phyloP scores from a whole-genome alignment of 2,113 vertebrate genomes.

The Cygnus buccinator region DNA sequence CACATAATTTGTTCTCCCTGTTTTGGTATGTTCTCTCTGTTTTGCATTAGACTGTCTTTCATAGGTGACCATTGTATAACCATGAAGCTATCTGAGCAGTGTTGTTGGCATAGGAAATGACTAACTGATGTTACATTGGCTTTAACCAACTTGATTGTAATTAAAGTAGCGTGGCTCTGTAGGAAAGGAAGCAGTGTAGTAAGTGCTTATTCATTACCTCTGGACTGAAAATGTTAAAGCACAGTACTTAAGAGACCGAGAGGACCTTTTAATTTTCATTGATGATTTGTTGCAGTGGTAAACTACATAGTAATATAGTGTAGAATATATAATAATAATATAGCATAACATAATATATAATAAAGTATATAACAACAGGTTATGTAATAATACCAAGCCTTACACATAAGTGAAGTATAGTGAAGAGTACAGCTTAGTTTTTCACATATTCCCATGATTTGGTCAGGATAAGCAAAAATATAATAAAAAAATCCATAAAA shows the following conservation, averaged over 20 bases:
- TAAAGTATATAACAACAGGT: background rate
- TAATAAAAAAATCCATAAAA: background rate
- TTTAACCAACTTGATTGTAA: conserved; percentile 26
- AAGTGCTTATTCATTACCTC: conserved; percentile 2
- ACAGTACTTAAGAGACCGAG: background rate
- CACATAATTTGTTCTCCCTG: background rate
- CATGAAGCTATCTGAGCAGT: background rate
- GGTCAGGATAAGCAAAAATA: background rate
- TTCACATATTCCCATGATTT: background rate
- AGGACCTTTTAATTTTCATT: background rate
- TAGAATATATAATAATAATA: background rate
- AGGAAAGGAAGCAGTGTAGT: background rate
- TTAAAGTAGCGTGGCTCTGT: background rate
- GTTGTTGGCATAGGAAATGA: conserved; percentile 6
- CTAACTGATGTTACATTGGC: conserved; percentile 17
- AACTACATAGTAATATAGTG: background rate
- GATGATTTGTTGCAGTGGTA: background rate
- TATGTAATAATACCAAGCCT: background rate
- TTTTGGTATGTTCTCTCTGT: background rate
- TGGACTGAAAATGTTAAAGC: conserved; percentile 18
- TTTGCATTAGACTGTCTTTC: background rate
- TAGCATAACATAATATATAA: background rate
- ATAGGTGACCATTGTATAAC: background rate
- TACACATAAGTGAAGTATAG: rapidly evolving
- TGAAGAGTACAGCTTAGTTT: background rate